phyloP scores from a whole-genome alignment of 1,140 invertebrate genomes.

The Camponotus vicinus region DNA sequence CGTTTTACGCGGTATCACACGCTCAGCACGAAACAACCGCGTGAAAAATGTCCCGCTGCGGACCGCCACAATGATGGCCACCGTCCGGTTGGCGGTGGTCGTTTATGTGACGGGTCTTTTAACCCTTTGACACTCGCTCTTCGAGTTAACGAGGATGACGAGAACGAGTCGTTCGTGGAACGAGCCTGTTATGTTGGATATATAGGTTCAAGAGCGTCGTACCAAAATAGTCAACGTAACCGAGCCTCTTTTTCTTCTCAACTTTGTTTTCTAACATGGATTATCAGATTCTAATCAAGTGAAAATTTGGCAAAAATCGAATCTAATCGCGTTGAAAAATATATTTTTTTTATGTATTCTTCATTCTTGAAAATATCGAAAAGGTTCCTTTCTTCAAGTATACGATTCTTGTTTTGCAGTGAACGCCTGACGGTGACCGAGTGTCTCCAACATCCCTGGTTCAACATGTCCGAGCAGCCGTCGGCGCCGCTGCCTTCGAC shows the following conservation, averaged over 20 bases:
- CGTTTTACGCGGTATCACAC: background rate
- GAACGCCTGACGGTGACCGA: constrained; percentile 88
- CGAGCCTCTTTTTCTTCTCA: background rate
- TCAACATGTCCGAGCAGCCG: constrained; percentile 80
- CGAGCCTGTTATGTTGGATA: constrained; percentile 39
- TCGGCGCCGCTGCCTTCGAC: constrained; percentile 62
- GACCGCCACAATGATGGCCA: constrained; percentile 30
- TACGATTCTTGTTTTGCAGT: constrained; percentile 82
- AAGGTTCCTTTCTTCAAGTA: constrained; percentile 3
- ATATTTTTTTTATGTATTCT: background rate
- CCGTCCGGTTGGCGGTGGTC: constrained; percentile 18
- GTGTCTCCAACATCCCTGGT: constrained; percentile 89
- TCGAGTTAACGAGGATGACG: constrained; percentile 54
- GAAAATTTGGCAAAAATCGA: background rate
- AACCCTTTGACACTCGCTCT: constrained; percentile 55
- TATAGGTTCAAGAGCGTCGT: constrained; percentile 27
- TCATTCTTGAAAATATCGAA: background rate
- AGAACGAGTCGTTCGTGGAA: constrained; percentile 50
- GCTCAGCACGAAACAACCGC: constrained; percentile 7
- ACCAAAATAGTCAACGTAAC: background rate
- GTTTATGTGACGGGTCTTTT: constrained; percentile 55
- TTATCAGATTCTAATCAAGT: background rate
- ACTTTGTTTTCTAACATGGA: background rate
- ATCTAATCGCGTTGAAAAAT: background rate
- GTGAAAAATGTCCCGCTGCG: constrained; percentile 25